Evolutionary conservation across 2,797 vertebrate species (phyloP).

Genomic region (Molossus alvarezi): DNA sequence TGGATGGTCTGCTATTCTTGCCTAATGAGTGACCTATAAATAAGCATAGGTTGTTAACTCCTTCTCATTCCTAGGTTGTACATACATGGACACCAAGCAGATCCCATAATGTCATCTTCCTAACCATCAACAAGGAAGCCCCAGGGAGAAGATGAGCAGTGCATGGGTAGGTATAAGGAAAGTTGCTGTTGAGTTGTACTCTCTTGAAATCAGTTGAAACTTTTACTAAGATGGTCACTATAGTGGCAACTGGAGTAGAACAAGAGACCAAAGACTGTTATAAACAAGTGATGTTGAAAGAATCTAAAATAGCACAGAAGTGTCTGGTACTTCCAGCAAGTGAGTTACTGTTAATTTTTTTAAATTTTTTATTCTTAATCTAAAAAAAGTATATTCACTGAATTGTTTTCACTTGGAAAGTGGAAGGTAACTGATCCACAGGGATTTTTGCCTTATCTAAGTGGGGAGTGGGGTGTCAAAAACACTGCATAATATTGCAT

Average conservation of each 20-base stretch:
- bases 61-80: neutral
- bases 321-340: neutral
- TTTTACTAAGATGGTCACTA: neutral
- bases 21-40: neutral
- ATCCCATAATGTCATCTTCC: neutral
- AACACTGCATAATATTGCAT: neutral
- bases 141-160: neutral
- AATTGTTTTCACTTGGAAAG: neutral
- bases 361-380: conserved; percentile 20
- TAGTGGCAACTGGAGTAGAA: neutral
- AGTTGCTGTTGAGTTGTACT: neutral
- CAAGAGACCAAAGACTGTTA: conserved; percentile 8
- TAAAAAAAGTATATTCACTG: conserved; percentile 8
- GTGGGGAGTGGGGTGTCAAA: neutral
- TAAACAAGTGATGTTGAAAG: neutral
- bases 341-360: neutral
- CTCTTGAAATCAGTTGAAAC: neutral
- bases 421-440: neutral
- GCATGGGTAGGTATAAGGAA: neutral
- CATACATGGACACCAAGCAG: neutral
- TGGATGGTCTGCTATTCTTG: neutral
- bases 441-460: neutral
- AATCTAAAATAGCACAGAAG: neutral
- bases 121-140: conserved; percentile 11
- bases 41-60: neutral